Evolutionary conservation across 2,797 vertebrate species (phyloP).

Genomic region (Pseudochirops corinnae): DNA sequence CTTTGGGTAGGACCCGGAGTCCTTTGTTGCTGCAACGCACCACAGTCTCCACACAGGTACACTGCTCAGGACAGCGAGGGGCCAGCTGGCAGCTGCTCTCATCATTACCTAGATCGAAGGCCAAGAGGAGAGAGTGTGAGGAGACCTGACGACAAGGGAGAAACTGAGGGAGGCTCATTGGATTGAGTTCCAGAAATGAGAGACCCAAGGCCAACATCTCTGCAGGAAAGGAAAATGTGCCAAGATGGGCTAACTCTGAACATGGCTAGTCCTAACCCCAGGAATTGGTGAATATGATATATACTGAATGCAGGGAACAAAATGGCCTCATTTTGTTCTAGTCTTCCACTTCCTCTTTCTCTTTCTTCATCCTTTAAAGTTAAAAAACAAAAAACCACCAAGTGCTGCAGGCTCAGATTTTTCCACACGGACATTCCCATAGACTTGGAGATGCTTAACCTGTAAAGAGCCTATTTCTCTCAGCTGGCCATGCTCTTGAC

Average conservation of each 20-base stretch:
- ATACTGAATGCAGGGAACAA: rapidly evolving
- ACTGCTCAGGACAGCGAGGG: constrained; percentile 95
- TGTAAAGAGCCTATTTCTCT: background rate
- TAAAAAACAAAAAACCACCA: background rate
- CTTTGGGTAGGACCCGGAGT: constrained; percentile 92
- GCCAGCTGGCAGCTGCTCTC: constrained; percentile 94
- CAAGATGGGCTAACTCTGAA: background rate
- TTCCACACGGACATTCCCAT: background rate
- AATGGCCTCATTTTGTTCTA: background rate
- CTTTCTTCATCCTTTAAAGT: background rate
- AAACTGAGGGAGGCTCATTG: background rate
- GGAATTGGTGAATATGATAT: background rate
- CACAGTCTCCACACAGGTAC: constrained; percentile 94
- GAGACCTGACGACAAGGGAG: rapidly evolving
- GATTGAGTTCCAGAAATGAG: background rate
- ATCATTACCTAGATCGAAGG: constrained; percentile 87
- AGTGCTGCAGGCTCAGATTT: background rate
- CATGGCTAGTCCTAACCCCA: rapidly evolving
- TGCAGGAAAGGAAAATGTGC: background rate
- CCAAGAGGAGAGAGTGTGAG: background rate
- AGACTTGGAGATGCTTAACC: background rate
- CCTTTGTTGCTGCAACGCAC: constrained; percentile 97
- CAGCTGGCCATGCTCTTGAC: background rate
- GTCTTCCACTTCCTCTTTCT: background rate
- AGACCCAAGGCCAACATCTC: background rate